Evolutionary conservation across 2,113 vertebrate genomes (phyloP).

Genomic region (Gobius niger): DNA sequence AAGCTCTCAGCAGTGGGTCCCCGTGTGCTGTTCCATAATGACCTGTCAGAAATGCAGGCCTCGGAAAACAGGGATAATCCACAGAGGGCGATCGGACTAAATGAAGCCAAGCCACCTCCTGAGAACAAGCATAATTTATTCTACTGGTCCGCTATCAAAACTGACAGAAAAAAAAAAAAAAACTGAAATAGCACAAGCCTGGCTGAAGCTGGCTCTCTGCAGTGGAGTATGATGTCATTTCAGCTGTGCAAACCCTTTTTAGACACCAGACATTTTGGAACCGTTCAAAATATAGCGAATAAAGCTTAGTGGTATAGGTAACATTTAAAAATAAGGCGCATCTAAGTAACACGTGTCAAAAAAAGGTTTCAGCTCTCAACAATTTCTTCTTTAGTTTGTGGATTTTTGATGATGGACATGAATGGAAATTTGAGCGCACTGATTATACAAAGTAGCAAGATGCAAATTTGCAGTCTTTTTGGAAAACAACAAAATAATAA

Average conservation of each 20-base stretch:
- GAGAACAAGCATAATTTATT: constrained; percentile 73
- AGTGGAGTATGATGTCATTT: neutral
- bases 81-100: constrained; percentile 76
- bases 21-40: constrained; percentile 83
- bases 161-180: constrained; percentile 27
- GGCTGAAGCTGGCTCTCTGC: constrained; percentile 8
- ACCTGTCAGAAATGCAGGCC: constrained; percentile 82
- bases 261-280: neutral
- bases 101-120: constrained; percentile 72
- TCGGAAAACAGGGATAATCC: constrained; percentile 80
- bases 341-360: too few relatives aligned
- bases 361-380: too few relatives aligned
- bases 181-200: constrained; percentile 31
- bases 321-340: too few relatives aligned
- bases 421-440: too few relatives aligned
- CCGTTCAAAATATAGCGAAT: neutral
- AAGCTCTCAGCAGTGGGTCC: constrained; percentile 59
- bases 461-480: too few relatives aligned
- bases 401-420: too few relatives aligned
- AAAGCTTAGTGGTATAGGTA: neutral
- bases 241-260: neutral
- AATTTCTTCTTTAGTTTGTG: too few relatives aligned
- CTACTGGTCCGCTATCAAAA: constrained; percentile 59
- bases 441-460: too few relatives aligned
- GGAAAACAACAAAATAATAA: too few relatives aligned